phyloP scores from a whole-genome alignment of 2,113 vertebrate species.

The Gasterosteus aculeatus region DNA sequence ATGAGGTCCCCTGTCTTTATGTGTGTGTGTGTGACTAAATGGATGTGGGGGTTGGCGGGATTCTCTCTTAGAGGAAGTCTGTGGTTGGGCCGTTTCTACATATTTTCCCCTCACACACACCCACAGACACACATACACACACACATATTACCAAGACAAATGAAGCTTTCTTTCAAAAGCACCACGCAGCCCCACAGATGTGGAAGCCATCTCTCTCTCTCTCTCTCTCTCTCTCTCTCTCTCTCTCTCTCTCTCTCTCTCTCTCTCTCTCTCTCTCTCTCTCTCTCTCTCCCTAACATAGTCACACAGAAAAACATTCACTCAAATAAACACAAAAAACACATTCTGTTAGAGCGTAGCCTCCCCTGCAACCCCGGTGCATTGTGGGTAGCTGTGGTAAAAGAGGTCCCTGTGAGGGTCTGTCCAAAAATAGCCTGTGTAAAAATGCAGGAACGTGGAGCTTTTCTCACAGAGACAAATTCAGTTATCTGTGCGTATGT shows the following conservation, averaged over 20 bases:
- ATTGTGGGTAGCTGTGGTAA: conserved; percentile 80
- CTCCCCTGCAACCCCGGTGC: conserved; percentile 73
- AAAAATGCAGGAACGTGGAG: conserved; percentile 72
- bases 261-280: conserved; percentile 22
- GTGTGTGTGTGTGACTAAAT: conserved; percentile 42
- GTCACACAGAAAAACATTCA: conserved; percentile 48
- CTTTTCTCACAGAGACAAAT: conserved; percentile 61
- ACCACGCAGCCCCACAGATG: conserved; percentile 68
- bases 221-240: conserved; percentile 66
- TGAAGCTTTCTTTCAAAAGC: conserved; percentile 71
- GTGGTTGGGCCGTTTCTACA: conserved; percentile 91
- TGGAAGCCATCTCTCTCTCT: conserved; percentile 63
- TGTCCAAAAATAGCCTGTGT: conserved; percentile 78
- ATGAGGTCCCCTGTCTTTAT: conserved; percentile 16
- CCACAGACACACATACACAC: neutral
- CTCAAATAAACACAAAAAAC: conserved; percentile 67
- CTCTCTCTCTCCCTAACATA: neutral
- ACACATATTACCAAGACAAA: conserved; percentile 51
- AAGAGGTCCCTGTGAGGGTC: conserved; percentile 80
- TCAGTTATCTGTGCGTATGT: conserved; percentile 32
- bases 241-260: conserved; percentile 62
- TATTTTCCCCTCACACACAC: conserved; percentile 78
- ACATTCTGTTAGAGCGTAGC: conserved; percentile 73
- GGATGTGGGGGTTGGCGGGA: conserved; percentile 83
- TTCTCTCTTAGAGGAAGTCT: conserved; percentile 89